These are phyloP conservation scores for Saimiri boliviensis DNA, from an alignment of 2,113 vertebrate species.

Conservation along the genomic window DNA sequence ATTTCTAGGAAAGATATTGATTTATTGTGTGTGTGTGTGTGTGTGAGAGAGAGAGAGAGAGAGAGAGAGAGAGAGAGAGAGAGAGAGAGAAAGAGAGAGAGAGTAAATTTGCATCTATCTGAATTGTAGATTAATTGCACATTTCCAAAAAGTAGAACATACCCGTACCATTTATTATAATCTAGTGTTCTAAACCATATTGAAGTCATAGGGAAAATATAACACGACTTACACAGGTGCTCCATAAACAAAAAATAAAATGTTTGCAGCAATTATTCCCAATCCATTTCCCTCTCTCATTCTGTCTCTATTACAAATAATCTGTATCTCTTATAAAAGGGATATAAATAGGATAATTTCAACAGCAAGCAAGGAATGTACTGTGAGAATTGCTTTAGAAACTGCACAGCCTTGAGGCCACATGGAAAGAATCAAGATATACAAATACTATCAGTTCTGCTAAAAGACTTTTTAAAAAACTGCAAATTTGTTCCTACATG, in stretches of 20 bases:
- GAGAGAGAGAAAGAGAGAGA: background rate
- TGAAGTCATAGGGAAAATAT: background rate
- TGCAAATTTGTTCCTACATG: background rate
- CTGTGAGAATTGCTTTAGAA: background rate
- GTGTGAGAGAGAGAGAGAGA: background rate
- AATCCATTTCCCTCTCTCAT: background rate
- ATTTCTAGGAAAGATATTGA: background rate
- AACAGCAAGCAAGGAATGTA: background rate
- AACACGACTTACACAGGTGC: background rate
- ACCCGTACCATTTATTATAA: background rate
- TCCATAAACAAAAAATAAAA: background rate
- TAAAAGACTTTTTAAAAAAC: background rate
- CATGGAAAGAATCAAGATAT: background rate
- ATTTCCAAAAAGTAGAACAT: background rate
- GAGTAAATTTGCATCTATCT: background rate
- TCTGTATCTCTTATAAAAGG: background rate
- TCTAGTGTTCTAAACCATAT: background rate
- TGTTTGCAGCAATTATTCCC: background rate
- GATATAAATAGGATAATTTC: background rate
- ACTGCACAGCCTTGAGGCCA: background rate
- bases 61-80: background rate
- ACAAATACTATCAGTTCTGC: background rate
- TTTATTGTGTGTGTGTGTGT: background rate
- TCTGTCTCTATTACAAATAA: background rate
- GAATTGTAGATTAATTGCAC: background rate